phyloP scores from a whole-genome alignment of 2,888 invertebrate genomes.

The Sminthurides aquaticus region DNA sequence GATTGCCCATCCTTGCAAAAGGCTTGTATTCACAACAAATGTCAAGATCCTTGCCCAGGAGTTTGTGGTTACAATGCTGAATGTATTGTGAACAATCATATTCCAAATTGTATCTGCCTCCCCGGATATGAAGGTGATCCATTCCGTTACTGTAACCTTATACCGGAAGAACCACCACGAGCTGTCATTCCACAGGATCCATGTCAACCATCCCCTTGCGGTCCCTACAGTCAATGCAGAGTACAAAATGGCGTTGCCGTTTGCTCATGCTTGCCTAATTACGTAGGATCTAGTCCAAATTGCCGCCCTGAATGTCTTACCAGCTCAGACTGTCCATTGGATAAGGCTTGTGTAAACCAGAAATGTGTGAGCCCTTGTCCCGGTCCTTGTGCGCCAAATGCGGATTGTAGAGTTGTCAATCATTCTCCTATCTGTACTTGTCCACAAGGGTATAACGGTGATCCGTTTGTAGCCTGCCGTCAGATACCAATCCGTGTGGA shows the following conservation, averaged over 20 bases:
- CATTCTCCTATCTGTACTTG: conserved; percentile 82
- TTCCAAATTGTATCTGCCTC: conserved; percentile 51
- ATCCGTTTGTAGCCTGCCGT: conserved; percentile 45
- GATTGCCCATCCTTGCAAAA: conserved; percentile 50
- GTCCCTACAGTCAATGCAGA: conserved; percentile 58
- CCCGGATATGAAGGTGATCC: conserved; percentile 70
- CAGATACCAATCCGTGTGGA: conserved; percentile 31
- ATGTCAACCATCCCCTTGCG: conserved; percentile 55
- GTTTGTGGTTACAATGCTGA: conserved; percentile 53
- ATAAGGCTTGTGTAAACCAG: conserved; percentile 44
- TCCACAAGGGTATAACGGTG: conserved; percentile 47
- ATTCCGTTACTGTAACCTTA: conserved; percentile 60
- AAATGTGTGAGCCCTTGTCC: conserved; percentile 50
- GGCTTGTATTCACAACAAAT: conserved; percentile 57
- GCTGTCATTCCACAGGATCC: conserved; percentile 36
- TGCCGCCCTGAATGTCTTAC: conserved; percentile 45
- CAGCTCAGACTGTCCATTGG: conserved; percentile 44
- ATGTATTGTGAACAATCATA: conserved; percentile 65
- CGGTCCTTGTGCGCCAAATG: conserved; percentile 60
- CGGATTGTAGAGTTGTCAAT: conserved; percentile 69
- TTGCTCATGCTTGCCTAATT: conserved; percentile 55
- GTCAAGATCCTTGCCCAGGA: conserved; percentile 61
- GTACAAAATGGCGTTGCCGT: conserved; percentile 59
- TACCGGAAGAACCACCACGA: conserved; percentile 13
- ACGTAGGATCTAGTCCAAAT: conserved; percentile 56